Evolutionary conservation across 2,113 vertebrate genomes (phyloP).

Genomic region (Charadrius vociferus): DNA sequence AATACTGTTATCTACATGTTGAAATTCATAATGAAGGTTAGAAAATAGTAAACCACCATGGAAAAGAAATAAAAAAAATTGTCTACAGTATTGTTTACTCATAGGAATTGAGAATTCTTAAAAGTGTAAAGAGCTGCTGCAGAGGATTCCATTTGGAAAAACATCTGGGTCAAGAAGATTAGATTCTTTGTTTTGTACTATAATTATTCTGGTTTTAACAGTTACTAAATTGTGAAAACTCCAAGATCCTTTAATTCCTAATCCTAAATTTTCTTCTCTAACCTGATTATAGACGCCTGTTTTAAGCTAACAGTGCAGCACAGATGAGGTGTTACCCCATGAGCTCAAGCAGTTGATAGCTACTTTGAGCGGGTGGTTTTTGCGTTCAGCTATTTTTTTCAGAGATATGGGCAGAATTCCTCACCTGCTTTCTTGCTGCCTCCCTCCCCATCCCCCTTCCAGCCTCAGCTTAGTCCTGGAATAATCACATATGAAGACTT

Average conservation of each 20-base stretch:
- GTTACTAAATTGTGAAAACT: background rate
- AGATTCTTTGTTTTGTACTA: background rate
- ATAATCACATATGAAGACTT: background rate
- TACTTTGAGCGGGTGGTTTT: background rate
- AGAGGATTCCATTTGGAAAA: background rate
- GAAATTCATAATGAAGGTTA: background rate
- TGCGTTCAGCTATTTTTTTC: background rate
- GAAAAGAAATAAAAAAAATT: background rate
- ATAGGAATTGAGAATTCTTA: background rate
- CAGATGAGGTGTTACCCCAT: background rate
- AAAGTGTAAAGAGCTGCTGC: background rate
- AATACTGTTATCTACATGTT: background rate
- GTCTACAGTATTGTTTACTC: background rate
- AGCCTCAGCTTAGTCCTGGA: background rate
- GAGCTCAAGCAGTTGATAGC: background rate
- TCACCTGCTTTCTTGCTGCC: background rate
- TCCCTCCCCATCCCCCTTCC: background rate
- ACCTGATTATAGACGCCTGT: background rate
- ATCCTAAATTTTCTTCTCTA: background rate
- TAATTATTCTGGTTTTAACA: background rate
- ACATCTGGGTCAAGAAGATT: background rate
- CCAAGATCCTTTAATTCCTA: background rate
- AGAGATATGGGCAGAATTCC: background rate
- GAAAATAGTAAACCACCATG: background rate
- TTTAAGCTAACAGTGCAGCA: background rate